Base-by-base conservation (phyloP, 2,888 invertebrate species). In the Mythimna lalbum region DNA sequence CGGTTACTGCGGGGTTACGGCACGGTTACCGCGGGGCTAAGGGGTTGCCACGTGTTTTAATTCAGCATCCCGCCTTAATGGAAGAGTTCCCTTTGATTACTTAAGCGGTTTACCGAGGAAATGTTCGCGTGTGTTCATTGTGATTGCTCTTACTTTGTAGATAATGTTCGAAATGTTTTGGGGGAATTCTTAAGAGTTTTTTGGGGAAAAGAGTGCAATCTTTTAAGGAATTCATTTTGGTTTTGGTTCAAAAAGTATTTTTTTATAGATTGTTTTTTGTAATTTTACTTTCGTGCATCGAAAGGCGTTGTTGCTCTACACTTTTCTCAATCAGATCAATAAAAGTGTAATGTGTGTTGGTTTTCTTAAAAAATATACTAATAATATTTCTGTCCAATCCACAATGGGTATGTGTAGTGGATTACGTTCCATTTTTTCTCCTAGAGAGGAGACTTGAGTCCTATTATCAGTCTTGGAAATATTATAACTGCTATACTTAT, bases 41-140 rank as follows among this genome's bases (percentile, higher is more conserved):
- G 57, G 65, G 60, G 73, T 33, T 59, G 19, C 64, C 66, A 66
- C 63, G 70, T 73, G 75, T 74, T 81, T 74, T 74, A 82, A 78
- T 82, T 76, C 70, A 56, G 57, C 78, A 63, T 70, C 68, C 71
- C 55, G 43, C 39, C 61, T 56, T 76, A 73, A 83, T 82, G 75
- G 78, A 72, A 76, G 67, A 80, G 78, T 76, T 82, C 57, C 61
- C 70, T 80, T 83, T 78, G 82, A 80, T 83, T 83, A 72, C 69
- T 71, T 64, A 56, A 75, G 66, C 59, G 61, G 60, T 75, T 77
- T 39, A 27, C 52, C 49, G 63, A 9, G 43, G 27, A 59, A 10
- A 23, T 62, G 56, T 36, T 62, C 43, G 53, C 53, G 14, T 27
- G 50, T 50, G 73, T 66, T 65, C 63, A 63, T 69, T 68, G 49